Evolutionary conservation across 2,888 invertebrate genomes (phyloP).

Genomic region (Troglohyphantes excavatus): DNA sequence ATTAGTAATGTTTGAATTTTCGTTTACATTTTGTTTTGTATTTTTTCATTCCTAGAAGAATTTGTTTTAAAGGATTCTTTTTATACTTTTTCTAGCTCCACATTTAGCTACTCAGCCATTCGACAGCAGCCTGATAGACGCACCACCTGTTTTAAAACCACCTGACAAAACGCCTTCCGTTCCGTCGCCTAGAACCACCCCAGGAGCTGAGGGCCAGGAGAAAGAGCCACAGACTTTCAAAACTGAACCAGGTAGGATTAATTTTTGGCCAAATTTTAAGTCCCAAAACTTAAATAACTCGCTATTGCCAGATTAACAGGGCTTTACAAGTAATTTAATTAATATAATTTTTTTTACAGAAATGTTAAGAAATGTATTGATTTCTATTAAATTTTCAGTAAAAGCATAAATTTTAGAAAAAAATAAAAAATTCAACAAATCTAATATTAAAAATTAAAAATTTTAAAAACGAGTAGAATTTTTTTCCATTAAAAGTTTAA

Average conservation of each 20-base stretch:
- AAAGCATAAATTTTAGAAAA: too few species aligned
- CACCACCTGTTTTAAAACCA: constrained; percentile 81
- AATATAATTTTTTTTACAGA: too few species aligned
- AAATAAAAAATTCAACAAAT: too few species aligned
- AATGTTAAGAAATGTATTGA: too few species aligned
- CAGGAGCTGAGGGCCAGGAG: constrained; percentile 79
- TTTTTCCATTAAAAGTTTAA: too few species aligned
- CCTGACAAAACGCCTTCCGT: constrained; percentile 83
- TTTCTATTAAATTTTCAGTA: too few species aligned
- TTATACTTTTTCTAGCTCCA: constrained; percentile 85
- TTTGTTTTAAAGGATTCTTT: too few species aligned
- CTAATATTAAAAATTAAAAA: too few species aligned
- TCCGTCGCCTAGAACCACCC: constrained; percentile 85
- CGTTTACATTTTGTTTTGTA: neutral
- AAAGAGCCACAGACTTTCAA: constrained; percentile 71
- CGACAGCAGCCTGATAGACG: constrained; percentile 89
- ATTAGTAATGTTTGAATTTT: neutral
- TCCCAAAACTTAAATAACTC: too few species aligned
- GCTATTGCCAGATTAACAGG: too few species aligned
- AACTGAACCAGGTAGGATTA: constrained; percentile 56
- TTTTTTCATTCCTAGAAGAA: neutral
- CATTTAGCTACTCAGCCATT: constrained; percentile 89
- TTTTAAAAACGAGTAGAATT: too few species aligned
- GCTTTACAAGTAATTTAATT: too few species aligned
- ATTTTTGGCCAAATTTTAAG: neutral